phyloP scores from a whole-genome alignment of 2,888 invertebrate species.

The Nomada flava region DNA sequence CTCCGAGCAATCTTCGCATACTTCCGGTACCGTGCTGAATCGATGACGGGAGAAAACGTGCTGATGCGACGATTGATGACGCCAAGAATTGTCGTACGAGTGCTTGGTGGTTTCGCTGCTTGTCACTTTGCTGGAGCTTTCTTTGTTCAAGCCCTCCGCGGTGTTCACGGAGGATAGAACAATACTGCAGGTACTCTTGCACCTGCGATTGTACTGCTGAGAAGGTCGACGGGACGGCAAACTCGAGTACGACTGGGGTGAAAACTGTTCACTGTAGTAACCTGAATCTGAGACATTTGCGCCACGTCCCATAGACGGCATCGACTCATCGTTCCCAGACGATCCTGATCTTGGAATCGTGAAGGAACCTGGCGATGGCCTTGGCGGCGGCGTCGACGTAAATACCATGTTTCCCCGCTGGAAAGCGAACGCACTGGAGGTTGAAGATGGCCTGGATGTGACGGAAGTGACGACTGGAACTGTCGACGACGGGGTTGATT shows the following conservation, averaged over 20 bases:
- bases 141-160: conserved; percentile 70
- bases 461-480: conserved; percentile 18
- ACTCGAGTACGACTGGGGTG: conserved; percentile 82
- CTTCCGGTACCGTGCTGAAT: conserved; percentile 83
- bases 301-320: conserved; percentile 61
- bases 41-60: conserved; percentile 68
- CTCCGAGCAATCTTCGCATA: conserved; percentile 82
- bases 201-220: conserved; percentile 85
- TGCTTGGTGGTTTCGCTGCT: conserved; percentile 67
- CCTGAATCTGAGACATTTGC: conserved; percentile 84
- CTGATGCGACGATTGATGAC: conserved; percentile 80
- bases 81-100: conserved; percentile 84
- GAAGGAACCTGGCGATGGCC: conserved; percentile 72
- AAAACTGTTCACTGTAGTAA: conserved; percentile 86
- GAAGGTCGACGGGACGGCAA: conserved; percentile 77
- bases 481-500: conserved; percentile 51
- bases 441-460: conserved; percentile 35
- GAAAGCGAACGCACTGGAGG: conserved; percentile 81
- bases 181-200: conserved; percentile 89
- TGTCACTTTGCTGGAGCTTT: conserved; percentile 45
- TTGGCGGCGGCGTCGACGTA: conserved; percentile 84
- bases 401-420: conserved; percentile 86
- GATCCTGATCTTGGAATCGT: conserved; percentile 75
- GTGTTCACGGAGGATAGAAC: conserved; percentile 86
- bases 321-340: conserved; percentile 61